Conservation (phyloP, 2,888 invertebrate species). For the Drepanosiphum platanoidis region DNA sequence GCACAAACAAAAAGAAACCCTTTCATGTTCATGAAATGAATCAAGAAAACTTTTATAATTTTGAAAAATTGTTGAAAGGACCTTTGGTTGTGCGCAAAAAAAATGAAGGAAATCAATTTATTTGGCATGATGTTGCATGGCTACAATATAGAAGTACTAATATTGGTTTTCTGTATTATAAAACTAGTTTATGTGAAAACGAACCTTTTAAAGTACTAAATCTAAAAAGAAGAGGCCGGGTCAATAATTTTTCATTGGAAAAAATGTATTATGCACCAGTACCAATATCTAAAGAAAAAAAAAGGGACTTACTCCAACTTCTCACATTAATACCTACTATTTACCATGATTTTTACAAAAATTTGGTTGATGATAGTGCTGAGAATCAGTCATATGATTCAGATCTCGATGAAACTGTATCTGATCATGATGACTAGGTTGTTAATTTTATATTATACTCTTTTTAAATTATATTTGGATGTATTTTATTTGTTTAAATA, state of each 20-base stretch:
- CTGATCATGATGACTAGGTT: neutral
- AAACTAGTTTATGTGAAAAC: neutral
- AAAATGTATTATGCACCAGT: constrained; percentile 1
- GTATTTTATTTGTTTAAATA: constrained; percentile 1
- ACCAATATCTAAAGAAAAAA: neutral
- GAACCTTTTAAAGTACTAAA: neutral
- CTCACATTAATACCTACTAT: constrained; percentile 11
- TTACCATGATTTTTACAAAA: constrained; percentile 11
- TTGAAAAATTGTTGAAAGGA: neutral
- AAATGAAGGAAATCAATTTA: neutral
- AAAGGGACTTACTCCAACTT: constrained; percentile 12
- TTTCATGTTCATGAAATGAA: neutral
- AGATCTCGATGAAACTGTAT: constrained; percentile 11
- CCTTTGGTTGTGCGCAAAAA: constrained; percentile 3
- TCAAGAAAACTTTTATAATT: constrained; percentile 1
- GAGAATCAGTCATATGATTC: constrained; percentile 8
- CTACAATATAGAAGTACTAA: neutral
- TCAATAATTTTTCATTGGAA: neutral
- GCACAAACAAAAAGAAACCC: neutral
- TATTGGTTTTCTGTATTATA: neutral
- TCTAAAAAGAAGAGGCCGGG: neutral
- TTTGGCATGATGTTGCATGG: constrained; percentile 3
- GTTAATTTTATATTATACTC: neutral
- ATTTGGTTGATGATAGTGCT: constrained; percentile 5
- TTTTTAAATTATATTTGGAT: neutral